Conservation (phyloP, 2,797 vertebrate genomes). For the Lycodopsis pacificus region DNA sequence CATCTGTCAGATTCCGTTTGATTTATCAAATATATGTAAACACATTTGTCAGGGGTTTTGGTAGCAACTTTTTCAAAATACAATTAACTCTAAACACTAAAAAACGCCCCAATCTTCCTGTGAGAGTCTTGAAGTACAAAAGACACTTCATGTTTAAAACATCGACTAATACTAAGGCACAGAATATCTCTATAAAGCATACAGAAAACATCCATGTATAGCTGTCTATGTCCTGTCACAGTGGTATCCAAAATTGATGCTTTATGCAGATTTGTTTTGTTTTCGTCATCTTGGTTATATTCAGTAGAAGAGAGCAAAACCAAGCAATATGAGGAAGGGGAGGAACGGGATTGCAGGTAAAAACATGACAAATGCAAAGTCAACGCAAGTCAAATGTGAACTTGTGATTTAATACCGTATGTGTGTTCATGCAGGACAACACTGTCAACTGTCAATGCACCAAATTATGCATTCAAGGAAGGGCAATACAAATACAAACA, state of each 20-base stretch:
- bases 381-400: slow-evolving; percentile 6
- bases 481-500: slow-evolving; percentile 61
- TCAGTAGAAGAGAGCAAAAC: neutral
- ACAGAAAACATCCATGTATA: slow-evolving; percentile 8
- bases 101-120: neutral
- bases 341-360: neutral
- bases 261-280: slow-evolving; percentile 15
- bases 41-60: slow-evolving; percentile 18
- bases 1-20: slow-evolving; percentile 42
- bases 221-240: slow-evolving; percentile 12
- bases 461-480: slow-evolving; percentile 53
- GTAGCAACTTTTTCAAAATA: neutral
- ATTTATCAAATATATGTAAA: slow-evolving; percentile 43
- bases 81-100: neutral
- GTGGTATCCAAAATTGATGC: slow-evolving; percentile 8
- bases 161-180: neutral
- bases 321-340: neutral
- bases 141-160: slow-evolving; percentile 37
- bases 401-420: slow-evolving; percentile 21
- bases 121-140: neutral
- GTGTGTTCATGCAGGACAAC: slow-evolving; percentile 19
- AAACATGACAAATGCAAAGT: slow-evolving; percentile 19
- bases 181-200: slow-evolving; percentile 14
- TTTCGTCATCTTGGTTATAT: slow-evolving; percentile 31
- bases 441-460: slow-evolving; percentile 23